phyloP scores from a whole-genome alignment of 2,113 vertebrate genomes.

The Calyptomena viridis region DNA sequence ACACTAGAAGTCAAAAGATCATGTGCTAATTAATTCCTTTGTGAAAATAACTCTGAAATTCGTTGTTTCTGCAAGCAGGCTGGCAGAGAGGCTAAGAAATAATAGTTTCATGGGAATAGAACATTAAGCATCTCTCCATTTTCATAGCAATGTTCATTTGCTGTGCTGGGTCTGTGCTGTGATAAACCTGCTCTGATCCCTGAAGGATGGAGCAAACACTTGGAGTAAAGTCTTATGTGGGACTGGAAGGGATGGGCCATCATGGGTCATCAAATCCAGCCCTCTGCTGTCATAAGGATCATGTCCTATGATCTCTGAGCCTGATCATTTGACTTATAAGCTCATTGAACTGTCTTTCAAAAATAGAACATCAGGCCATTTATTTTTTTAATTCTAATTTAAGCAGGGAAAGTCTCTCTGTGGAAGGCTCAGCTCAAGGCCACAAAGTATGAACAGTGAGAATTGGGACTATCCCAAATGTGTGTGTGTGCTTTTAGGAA shows the following conservation, averaged over 20 bases:
- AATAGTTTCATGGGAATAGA: not conserved
- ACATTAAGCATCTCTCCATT: not conserved
- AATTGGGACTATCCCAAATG: not conserved
- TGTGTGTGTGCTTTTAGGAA: not conserved
- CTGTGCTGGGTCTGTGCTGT: not conserved
- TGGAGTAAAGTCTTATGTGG: not conserved
- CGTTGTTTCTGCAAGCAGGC: not conserved
- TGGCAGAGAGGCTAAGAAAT: not conserved
- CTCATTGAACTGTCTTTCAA: not conserved
- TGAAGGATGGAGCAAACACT: not conserved
- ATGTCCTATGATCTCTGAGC: not conserved
- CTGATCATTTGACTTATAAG: slow-evolving; percentile 36
- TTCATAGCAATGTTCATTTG: not conserved
- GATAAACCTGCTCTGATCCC: not conserved
- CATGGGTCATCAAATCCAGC: not conserved
- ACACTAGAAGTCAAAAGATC: not conserved
- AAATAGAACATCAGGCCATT: not conserved
- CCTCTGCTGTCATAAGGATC: not conserved
- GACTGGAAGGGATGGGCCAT: not conserved
- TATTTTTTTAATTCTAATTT: not conserved
- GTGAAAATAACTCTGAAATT: not conserved
- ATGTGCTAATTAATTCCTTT: not conserved
- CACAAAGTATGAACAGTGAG: accelerated
- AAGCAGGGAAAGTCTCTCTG: not conserved
- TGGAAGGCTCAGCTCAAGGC: not conserved